Evolutionary conservation across 2,113 vertebrate genomes (phyloP).

Genomic region (Sylvilagus bachmani): DNA sequence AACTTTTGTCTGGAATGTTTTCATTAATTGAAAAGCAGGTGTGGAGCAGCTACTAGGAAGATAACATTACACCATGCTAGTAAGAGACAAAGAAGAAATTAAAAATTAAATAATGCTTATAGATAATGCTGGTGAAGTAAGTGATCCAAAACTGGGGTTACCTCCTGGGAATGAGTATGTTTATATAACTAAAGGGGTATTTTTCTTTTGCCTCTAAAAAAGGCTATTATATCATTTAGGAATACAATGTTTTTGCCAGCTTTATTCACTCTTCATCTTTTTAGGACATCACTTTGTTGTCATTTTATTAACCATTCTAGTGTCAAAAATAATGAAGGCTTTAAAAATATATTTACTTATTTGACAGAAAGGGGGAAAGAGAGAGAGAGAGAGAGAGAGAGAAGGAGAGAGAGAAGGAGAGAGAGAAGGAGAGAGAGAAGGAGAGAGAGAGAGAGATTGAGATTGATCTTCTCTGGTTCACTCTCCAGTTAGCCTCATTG

Average conservation of each 20-base stretch:
- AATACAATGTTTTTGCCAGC: background rate
- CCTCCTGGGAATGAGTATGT: background rate
- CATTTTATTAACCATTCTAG: background rate
- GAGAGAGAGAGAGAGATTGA: too few relatives aligned
- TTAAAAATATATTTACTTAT: too few relatives aligned
- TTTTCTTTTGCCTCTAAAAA: constrained; percentile 29
- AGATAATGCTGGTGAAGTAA: constrained; percentile 48
- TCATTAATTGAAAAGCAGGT: constrained; percentile 44
- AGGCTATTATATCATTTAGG: background rate
- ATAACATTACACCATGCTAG: background rate
- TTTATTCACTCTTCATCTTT: background rate
- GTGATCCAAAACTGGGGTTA: background rate
- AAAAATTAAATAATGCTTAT: constrained; percentile 41
- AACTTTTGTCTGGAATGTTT: constrained; percentile 53
- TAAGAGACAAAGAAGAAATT: constrained; percentile 32
- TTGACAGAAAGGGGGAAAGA: too few relatives aligned
- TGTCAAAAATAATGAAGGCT: background rate
- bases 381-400: too few relatives aligned
- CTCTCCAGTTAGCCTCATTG: too few relatives aligned
- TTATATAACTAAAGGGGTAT: background rate
- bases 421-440: too few relatives aligned
- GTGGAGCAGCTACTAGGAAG: background rate
- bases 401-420: too few relatives aligned
- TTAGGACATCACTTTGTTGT: background rate
- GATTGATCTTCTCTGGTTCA: too few relatives aligned